These are phyloP conservation scores for Hybos culiciformis DNA, from an alignment of 2,888 invertebrate species.

Conservation along the genomic window DNA sequence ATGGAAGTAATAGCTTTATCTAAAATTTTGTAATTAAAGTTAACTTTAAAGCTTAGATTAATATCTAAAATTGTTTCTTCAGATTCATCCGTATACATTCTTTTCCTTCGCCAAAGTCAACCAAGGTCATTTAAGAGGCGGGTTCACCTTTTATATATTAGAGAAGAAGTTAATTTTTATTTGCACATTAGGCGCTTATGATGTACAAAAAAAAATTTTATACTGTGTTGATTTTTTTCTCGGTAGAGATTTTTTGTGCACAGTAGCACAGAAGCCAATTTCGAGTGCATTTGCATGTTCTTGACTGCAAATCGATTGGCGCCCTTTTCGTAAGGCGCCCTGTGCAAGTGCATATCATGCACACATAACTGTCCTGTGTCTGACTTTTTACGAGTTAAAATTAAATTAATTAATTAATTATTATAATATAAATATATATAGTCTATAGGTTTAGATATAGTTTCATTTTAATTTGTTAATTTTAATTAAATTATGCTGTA, in stretches of 20 bases:
- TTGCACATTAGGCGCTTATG: neutral
- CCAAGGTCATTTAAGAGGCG: neutral
- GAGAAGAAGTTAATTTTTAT: no score
- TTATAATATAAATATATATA: no score
- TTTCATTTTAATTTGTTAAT: no score
- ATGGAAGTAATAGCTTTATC: neutral
- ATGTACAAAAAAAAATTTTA: neutral
- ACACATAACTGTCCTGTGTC: neutral
- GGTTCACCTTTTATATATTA: no score
- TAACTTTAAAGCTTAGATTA: neutral
- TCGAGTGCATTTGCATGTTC: neutral
- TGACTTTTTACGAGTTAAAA: no score
- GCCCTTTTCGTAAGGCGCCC: neutral
- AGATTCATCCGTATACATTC: conserved; percentile 1
- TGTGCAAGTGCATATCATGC: neutral
- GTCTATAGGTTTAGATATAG: no score
- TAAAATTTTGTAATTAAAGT: neutral
- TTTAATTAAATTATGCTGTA: no score
- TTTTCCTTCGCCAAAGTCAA: neutral
- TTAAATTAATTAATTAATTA: no score
- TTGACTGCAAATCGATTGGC: neutral
- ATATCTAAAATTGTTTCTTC: neutral
- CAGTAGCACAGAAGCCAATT: neutral
- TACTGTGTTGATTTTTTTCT: neutral
- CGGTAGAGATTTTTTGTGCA: neutral